Evolutionary conservation across 2,888 invertebrate genomes (phyloP), one percentile per base, ranked within the genome.

Genomic region (Pimpla rufipes): DNA sequence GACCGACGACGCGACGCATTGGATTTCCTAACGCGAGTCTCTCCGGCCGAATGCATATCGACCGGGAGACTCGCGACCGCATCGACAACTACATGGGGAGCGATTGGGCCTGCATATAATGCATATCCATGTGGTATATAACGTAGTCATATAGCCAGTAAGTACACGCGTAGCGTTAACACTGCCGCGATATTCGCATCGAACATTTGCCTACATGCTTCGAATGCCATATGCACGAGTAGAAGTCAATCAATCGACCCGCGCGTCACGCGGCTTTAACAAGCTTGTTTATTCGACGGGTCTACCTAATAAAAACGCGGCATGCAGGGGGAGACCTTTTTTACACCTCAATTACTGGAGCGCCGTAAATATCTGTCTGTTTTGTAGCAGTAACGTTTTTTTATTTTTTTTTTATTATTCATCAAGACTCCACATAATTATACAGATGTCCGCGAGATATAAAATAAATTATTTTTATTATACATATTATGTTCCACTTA

Each of bases 21-120:
- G 70, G 23, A 71, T 57, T 71, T 71, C 23, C 55, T 40, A 21
- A 71, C n/a, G 16, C 55, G 42, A 55, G 40, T 52, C 40, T 52
- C 52, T 37, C n/a, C 42, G 70, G n/a, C 23, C 40, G 21, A 40
- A 55, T 23, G 52, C 21, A 55, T 37, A 40, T 21, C n/a, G 47
- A 47, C 13, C n/a, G 47, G 29, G 29, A 2, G 29, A 29, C 29
- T 29, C 29, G 29, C 29, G 29, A 29, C 29, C 29, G 29, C 29
- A 29, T 29, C 29, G 29, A 29, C 29, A 29, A 29, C 29, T n/a
- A 59, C 59, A 35, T 35, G 62, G 66, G 21, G 45, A 45, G 7
- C 66, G 42, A 13, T 42, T 45, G 66, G 45, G 18, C 23, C 10
- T 7, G 18, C 8, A 42, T 37, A 21, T 42, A 23, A 23, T 42